Evolutionary conservation across 2,888 invertebrate genomes (phyloP), one percentile per base, ranked within the genome.

Genomic region (Hirudinaria manillensis): DNA sequence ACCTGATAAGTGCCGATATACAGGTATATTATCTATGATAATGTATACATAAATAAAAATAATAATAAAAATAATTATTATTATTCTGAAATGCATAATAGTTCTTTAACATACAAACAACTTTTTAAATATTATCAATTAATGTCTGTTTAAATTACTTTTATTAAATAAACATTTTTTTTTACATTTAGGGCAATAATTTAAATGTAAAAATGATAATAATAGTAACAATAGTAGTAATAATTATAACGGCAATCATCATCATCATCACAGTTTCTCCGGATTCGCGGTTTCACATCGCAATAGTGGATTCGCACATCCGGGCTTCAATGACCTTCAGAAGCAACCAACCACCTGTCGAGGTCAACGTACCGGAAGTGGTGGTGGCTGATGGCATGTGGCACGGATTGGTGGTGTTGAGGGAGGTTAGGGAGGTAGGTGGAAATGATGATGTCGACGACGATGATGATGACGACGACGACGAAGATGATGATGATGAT

Each of bases 361-460:
- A 61, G 61, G 61, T 61, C 29, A 29, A 29, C 61, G 1, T 61
- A 10, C 61, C 2, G 29, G 68, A 68, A 68, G 68, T 65, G 13
- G 24, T 1, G 29, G 38, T 75, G 16, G 55, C 19, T 34, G 73
- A 73, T 32, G 74, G 74, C 10, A 34, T n/a, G 16, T 74, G 68
- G 67, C 68, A 68, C 51, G 67, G 66, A 32, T 2, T 68, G n/a
- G 67, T 68, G 51, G 45, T 67, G 16, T 13, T 34, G 21, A 56
- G 73, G 21, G 34, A 65, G 24, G 73, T 38, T 21, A 73, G 65
- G 36, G 73, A 73, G 56, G 73, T 73, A 24, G 61, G 65, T 55
- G 67, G 27, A 0, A 53, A 36, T 75, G 70, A 32, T 70, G 32
- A 29, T 53, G 68, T 16, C 13, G 36, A 45, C 4, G 66, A 32